A percentile compares a stretch with the other conserved stretches of the same genome.
phyloP scores from a whole-genome alignment of 37 sponge, comb jelly and placozoan species.

The Halichondria panicea region DNA sequence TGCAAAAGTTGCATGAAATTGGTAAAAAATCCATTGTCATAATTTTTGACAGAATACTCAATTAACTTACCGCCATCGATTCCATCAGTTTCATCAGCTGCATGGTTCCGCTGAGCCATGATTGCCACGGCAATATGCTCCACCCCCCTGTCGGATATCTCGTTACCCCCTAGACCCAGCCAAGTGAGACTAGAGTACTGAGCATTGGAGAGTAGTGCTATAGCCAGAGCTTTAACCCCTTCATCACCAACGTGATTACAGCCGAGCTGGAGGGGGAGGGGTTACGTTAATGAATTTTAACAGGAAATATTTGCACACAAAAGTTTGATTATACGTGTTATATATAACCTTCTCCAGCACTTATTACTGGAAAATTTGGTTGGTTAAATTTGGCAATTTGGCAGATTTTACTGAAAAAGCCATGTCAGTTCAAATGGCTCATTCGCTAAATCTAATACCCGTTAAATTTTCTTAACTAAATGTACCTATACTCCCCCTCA shows the following conservation, averaged over 20 bases:
- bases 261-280: constrained; percentile 51
- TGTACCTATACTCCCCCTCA: constrained; percentile 15
- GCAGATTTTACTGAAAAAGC: too few relatives aligned
- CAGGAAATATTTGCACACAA: too few relatives aligned
- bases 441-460: background rate
- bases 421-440: too few relatives aligned
- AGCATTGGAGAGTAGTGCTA: constrained; percentile 48
- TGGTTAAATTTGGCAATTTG: too few relatives aligned
- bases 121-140: constrained; percentile 42
- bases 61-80: background rate
- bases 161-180: constrained; percentile 73
- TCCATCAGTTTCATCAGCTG: background rate
- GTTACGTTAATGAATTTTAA: background rate
- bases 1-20: background rate
- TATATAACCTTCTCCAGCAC: too few relatives aligned
- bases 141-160: constrained; percentile 62
- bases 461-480: background rate
- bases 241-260: constrained; percentile 72
- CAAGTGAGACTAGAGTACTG: constrained; percentile 34
- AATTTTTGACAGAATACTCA: background rate
- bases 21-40: background rate
- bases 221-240: constrained; percentile 55
- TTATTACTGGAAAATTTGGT: too few relatives aligned
- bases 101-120: constrained; percentile 8
- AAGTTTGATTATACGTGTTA: too few relatives aligned